Evolutionary conservation across 2,113 vertebrate species (phyloP).

Genomic region (Lathamus discolor): DNA sequence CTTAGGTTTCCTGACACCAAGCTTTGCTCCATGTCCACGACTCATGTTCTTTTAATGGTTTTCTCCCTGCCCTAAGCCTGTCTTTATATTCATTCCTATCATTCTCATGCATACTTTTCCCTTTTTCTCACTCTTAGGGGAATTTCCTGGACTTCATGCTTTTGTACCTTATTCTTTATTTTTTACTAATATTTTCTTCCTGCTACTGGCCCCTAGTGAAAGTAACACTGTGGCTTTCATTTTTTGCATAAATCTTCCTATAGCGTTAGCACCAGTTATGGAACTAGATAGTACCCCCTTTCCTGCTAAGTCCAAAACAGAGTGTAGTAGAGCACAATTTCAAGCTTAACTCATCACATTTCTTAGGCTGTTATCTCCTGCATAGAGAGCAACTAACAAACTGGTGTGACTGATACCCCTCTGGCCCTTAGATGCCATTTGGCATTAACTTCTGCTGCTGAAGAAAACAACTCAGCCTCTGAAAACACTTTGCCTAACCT

Average conservation of each 20-base stretch:
- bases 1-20: not conserved
- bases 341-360: not conserved
- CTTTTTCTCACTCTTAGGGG: not conserved
- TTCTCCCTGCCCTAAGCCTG: not conserved
- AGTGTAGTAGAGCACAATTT: not conserved
- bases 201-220: not conserved
- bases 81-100: not conserved
- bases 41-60: not conserved
- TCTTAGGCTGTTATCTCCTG: not conserved
- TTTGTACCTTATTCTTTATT: not conserved
- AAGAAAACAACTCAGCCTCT: not conserved
- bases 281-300: not conserved
- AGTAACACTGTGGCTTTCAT: not conserved
- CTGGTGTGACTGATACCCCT: not conserved
- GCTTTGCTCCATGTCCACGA: not conserved
- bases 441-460: not conserved
- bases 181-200: not conserved
- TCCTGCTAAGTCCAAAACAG: not conserved
- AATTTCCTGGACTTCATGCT: not conserved
- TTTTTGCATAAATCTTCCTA: not conserved
- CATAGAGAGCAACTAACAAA: not conserved
- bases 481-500: not conserved
- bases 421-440: not conserved
- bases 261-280: not conserved
- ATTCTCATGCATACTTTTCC: not conserved